Evolutionary conservation across 2,797 vertebrate species (phyloP).

Genomic region (Enteromius viviparus): DNA sequence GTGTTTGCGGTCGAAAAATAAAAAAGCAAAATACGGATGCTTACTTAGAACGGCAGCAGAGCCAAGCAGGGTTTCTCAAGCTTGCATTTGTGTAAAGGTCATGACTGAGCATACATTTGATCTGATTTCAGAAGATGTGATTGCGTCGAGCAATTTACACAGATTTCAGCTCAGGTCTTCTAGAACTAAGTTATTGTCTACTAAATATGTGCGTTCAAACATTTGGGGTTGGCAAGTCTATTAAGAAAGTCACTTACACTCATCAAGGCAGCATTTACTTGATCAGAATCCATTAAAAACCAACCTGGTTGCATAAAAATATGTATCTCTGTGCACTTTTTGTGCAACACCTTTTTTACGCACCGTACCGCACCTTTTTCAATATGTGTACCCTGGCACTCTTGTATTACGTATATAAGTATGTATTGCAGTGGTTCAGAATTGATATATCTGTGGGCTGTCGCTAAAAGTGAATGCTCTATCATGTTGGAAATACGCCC

Average conservation of each 20-base stretch:
- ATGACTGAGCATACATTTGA: conserved; percentile 5
- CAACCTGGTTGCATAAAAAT: too few relatives aligned
- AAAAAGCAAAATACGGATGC: conserved; percentile 25
- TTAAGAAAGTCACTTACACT: neutral
- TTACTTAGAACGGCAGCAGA: neutral
- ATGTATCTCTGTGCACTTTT: too few relatives aligned
- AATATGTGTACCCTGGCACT: too few relatives aligned
- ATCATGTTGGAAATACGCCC: too few relatives aligned
- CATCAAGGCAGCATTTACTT: neutral
- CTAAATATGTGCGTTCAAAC: neutral
- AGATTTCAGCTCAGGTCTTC: neutral
- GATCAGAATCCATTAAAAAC: neutral
- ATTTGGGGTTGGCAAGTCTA: too few relatives aligned
- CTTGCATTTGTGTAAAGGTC: neutral
- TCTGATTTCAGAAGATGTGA: neutral
- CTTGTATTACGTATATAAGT: too few relatives aligned
- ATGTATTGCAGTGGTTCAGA: too few relatives aligned
- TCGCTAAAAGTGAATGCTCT: too few relatives aligned
- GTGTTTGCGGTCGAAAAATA: conserved; percentile 11
- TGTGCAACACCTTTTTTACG: too few relatives aligned
- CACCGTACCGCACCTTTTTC: too few relatives aligned
- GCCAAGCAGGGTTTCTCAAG: neutral
- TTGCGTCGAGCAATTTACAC: neutral
- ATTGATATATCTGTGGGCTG: too few relatives aligned
- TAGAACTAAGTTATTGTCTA: neutral